Conservation (phyloP, 2,113 vertebrate genomes). For the Myrmecophaga tridactyla region DNA sequence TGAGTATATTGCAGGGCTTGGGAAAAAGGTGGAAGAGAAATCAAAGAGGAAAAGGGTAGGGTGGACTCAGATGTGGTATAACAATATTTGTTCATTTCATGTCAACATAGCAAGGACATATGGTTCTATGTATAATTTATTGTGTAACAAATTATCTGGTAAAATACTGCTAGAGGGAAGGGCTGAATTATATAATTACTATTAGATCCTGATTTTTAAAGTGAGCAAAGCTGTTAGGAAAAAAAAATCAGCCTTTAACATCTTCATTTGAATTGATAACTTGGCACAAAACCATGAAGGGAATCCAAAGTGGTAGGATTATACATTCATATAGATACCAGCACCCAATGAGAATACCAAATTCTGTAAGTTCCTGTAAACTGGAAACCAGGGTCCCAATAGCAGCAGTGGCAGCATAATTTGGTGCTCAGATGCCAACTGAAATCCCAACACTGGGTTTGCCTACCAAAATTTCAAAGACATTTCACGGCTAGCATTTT, state of each 20-base stretch:
- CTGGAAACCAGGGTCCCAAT: neutral
- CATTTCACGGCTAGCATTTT: neutral
- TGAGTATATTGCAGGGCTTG: neutral
- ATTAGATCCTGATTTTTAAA: conserved; percentile 44
- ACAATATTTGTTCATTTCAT: conserved; percentile 64
- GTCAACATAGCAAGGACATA: conserved; percentile 56
- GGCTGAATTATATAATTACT: conserved; percentile 35
- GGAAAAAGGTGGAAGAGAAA: neutral
- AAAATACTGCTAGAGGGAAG: neutral
- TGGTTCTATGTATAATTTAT: conserved; percentile 41
- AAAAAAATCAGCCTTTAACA: neutral
- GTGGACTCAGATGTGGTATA: conserved; percentile 49
- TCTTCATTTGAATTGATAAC: conserved; percentile 3
- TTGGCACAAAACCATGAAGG: neutral
- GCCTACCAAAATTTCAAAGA: neutral
- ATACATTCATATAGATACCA: neutral
- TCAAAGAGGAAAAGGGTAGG: conserved; percentile 32
- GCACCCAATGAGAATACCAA: neutral
- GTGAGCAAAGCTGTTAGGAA: conserved; percentile 38
- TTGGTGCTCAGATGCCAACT: neutral
- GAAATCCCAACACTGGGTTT: neutral
- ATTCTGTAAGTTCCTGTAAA: neutral
- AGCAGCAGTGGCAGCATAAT: neutral
- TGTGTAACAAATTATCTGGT: conserved; percentile 31
- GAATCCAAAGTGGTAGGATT: neutral